These are phyloP conservation scores for Gopherus flavomarginatus DNA, from an alignment of 2,113 vertebrate genomes.

Conservation along the genomic window DNA sequence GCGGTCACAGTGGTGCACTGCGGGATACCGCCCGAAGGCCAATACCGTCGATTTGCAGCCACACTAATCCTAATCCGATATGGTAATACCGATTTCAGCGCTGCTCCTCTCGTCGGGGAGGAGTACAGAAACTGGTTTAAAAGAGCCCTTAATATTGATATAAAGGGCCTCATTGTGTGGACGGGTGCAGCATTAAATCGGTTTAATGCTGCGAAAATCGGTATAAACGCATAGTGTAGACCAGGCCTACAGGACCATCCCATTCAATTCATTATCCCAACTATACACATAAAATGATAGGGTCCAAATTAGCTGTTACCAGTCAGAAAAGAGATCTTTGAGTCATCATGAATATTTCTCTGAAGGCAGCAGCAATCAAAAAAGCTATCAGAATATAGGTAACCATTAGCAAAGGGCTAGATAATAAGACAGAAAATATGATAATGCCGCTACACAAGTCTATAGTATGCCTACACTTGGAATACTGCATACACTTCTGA, in stretches of 20 bases:
- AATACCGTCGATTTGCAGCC: too few relatives aligned
- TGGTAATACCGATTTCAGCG: too few relatives aligned
- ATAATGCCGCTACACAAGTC: neutral
- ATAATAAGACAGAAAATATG: neutral
- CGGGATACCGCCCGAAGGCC: too few relatives aligned
- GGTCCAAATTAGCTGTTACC: neutral
- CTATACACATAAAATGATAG: neutral
- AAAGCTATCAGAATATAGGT: neutral
- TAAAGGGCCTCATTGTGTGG: too few relatives aligned
- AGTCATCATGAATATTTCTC: neutral
- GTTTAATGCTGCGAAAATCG: too few relatives aligned
- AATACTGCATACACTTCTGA: neutral
- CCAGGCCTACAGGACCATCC: neutral
- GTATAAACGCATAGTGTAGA: too few relatives aligned
- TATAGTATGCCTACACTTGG: neutral
- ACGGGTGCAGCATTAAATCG: too few relatives aligned
- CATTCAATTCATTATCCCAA: neutral
- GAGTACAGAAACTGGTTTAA: too few relatives aligned
- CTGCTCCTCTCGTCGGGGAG: too few relatives aligned
- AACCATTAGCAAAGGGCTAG: neutral
- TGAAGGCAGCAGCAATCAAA: neutral
- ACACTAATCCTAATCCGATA: too few relatives aligned
- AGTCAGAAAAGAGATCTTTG: neutral
- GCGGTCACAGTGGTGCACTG: too few relatives aligned
- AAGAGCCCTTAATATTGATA: too few relatives aligned